Conservation (phyloP, 2,888 invertebrate species). For the Brachyptera risi region DNA sequence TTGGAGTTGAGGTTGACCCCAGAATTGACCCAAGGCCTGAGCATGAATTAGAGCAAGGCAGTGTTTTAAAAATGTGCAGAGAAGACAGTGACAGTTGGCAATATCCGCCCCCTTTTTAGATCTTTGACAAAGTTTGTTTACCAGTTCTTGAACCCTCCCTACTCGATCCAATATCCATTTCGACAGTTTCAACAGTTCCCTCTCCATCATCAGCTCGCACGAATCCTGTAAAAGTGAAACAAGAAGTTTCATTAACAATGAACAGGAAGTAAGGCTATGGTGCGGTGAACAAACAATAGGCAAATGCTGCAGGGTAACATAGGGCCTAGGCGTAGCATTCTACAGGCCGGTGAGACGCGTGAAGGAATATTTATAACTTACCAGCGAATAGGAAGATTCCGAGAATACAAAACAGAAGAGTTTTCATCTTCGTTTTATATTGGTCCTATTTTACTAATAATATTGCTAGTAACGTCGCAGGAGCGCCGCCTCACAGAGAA, state of each 20-base stretch:
- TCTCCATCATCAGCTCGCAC: constrained; percentile 46
- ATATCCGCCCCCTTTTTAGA: background rate
- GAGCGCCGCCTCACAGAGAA: no score
- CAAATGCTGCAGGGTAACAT: no score
- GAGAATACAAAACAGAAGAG: constrained; percentile 44
- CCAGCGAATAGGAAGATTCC: constrained; percentile 48
- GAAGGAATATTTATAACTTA: constrained; percentile 37
- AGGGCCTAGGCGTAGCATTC: no score
- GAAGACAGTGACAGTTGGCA: no score
- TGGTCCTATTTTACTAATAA: no score
- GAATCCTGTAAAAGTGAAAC: constrained; percentile 3
- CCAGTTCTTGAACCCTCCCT: constrained; percentile 88
- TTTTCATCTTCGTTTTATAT: constrained; percentile 43
- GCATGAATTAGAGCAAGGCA: background rate
- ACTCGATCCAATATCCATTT: constrained; percentile 77
- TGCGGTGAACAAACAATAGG: no score
- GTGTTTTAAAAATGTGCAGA: background rate
- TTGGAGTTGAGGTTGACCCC: no score
- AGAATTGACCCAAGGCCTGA: no score
- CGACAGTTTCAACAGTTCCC: constrained; percentile 58
- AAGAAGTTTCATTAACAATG: background rate
- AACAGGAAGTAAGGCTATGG: background rate
- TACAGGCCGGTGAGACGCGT: background rate
- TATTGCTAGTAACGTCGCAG: no score
- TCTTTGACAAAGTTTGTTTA: constrained; percentile 41